Evolutionary conservation across 2,888 invertebrate genomes (phyloP), one percentile per base, ranked within the genome.

Genomic region (Pristionchus exspectatus): DNA sequence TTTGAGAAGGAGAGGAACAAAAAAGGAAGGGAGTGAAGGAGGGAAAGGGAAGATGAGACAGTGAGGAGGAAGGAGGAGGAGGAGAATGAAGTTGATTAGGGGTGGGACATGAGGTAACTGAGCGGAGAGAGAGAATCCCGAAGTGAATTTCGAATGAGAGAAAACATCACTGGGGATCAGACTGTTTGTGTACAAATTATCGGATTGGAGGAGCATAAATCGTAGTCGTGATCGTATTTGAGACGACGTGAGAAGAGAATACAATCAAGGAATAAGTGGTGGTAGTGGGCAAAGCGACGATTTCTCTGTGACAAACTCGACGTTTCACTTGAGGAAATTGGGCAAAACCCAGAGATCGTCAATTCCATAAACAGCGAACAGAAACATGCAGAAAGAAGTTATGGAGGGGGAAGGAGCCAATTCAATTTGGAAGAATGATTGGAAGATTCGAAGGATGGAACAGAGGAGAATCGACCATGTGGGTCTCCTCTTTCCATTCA

Each of bases 1-100:
- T 74, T 74, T 38, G 74, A 77, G 72, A 33, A 30, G 33, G 50
- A n/a, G 50, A 50, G 81, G 81, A 81, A 81, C 81, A 81, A 81
- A 54, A 24, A 50, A 50, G 44, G 44, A 50, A 50, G 44, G 12
- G 59, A 59, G 38, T 24, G 74, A 74, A 24, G 12, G 50, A 81
- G n/a, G 16, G 54, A 27, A 44, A 27, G 14, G 33, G 50, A 54
- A 81, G n/a, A 69, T 59, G 59, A 59, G 59, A 69, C 38, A 3
- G 44, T 50, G 44, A 74, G 18, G 27, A 69, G 69, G 69, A 38
- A n/a, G n/a, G 24, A 77, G 38, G 24, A 50, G 77, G 77, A 77
- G 38, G 81, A 44, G 81, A 38, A 81, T 77, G 50, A 81, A 81
- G 81, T 77, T 77, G 74, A 77, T 77, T 77, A 81, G 81, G 50